phyloP scores from a whole-genome alignment of 2,797 vertebrate species.

The Chelidonichthys spinosus region DNA sequence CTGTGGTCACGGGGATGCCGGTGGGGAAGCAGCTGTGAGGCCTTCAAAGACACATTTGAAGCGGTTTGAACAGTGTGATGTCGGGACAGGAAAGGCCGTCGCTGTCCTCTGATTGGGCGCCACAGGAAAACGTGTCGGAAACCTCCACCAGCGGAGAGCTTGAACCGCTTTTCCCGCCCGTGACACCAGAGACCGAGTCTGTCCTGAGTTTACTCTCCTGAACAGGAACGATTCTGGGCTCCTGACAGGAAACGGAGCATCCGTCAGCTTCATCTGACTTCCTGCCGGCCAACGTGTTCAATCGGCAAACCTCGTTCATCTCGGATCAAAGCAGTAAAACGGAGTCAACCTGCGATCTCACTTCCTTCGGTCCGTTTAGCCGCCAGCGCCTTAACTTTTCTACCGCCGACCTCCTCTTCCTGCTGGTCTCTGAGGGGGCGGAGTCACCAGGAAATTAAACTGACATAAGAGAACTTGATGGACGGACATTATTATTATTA shows the following conservation, averaged over 20 bases:
- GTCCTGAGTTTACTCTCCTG: background rate
- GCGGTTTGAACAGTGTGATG: too few relatives aligned
- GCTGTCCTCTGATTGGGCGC: background rate
- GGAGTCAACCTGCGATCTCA: slow-evolving; percentile 24
- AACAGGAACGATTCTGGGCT: background rate
- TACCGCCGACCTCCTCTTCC: slow-evolving; percentile 15
- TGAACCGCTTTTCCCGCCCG: too few relatives aligned
- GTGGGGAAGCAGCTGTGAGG: too few relatives aligned
- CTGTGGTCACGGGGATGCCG: too few relatives aligned
- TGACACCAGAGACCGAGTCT: background rate
- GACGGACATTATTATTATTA: too few relatives aligned
- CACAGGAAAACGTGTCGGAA: too few relatives aligned
- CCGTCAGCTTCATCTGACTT: background rate
- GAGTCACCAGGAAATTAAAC: too few relatives aligned
- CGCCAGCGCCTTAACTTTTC: slow-evolving; percentile 63
- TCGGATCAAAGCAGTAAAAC: slow-evolving; percentile 46
- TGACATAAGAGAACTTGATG: too few relatives aligned
- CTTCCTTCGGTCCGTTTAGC: slow-evolving; percentile 34
- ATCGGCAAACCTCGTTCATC: slow-evolving; percentile 45
- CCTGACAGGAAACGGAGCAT: too few relatives aligned
- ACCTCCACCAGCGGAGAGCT: background rate
- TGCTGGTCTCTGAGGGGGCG: too few relatives aligned
- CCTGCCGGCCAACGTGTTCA: background rate
- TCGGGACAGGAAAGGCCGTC: background rate
- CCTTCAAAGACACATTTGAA: too few relatives aligned